Evolutionary conservation across 1,140 invertebrate genomes (phyloP).

Genomic region (Vanessa tameamea): DNA sequence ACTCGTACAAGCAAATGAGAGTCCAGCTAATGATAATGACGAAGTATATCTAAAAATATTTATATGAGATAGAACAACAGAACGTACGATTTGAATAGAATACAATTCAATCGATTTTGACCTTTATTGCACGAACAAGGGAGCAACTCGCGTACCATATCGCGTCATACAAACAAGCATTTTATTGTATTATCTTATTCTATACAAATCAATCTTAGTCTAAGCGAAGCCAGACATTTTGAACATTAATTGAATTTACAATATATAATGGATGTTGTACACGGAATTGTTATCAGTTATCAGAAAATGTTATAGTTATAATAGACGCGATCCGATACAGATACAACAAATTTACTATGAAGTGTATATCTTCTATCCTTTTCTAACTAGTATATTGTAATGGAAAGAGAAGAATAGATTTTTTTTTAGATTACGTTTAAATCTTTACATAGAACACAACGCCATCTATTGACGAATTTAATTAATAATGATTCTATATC

Average conservation of each 20-base stretch:
- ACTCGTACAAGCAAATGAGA: too few relatives aligned
- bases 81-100: too few relatives aligned
- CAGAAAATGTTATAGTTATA: slow-evolving; percentile 13
- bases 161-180: neutral
- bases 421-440: neutral
- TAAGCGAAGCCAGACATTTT: slow-evolving; percentile 19
- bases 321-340: slow-evolving; percentile 10
- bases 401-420: neutral
- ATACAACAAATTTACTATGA: neutral
- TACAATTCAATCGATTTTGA: neutral
- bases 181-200: neutral
- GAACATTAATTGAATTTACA: slow-evolving; percentile 33
- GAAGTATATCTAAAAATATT: too few relatives aligned
- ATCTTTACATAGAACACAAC: neutral
- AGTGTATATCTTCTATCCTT: neutral
- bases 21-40: too few relatives aligned
- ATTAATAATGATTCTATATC: neutral
- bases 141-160: neutral
- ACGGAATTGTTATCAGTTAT: slow-evolving; percentile 11
- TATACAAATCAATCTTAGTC: neutral
- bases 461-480: neutral
- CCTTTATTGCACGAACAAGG: neutral
- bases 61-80: too few relatives aligned
- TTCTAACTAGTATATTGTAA: neutral
- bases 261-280: slow-evolving; percentile 36